Base-by-base conservation (phyloP, 2,113 vertebrate species). In the Echinops telfairi region DNA sequence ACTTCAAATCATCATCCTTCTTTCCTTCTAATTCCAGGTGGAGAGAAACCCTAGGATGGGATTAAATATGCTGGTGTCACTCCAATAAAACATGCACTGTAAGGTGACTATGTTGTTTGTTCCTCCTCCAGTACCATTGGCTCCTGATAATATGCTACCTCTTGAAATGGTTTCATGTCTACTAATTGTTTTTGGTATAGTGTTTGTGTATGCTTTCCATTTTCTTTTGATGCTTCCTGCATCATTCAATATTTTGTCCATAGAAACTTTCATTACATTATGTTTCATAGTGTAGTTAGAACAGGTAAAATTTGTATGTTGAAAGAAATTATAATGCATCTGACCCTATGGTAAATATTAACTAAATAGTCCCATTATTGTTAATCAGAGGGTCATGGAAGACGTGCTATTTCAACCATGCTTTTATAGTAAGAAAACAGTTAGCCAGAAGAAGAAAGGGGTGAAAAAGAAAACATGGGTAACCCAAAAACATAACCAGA, bases 341-440 rank as follows among this genome's bases (percentile, higher is more conserved):
- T 70, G 7, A 1, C 1, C 40, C 88, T 88, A n/a, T 40, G 3
- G 40, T 7, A 40, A 40, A 40, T 40, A 53, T 53, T 57, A 80
- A 89, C 53, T 47, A 22, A 83, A 70, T 7, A 82, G 33, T 3
- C 75, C 71, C 53, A 40, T 88, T 89, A 58, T 88, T 90, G 29
- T 36, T 87, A 53, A 78, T 47, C 57, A 57, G 33, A 88, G 15
- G 3, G 14, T 70, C 25, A 22, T 7, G 33, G 38, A 66, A 81
- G 20, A 90, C 31, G 23, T 93, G 76, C 62, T 19, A 57, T 77
- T 94, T 68, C 31, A 90, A 66, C 36, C 0, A 4, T 91, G 38
- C 36, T 43, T 93, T 64, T 70, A 58, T 73, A 73, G 40, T 76
- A 20, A 94, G n/a, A 1, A 36, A 88, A 88, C 29, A 86, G 58